Evolutionary conservation across 1,140 invertebrate genomes (phyloP).

Genomic region (Trichoplusia ni): DNA sequence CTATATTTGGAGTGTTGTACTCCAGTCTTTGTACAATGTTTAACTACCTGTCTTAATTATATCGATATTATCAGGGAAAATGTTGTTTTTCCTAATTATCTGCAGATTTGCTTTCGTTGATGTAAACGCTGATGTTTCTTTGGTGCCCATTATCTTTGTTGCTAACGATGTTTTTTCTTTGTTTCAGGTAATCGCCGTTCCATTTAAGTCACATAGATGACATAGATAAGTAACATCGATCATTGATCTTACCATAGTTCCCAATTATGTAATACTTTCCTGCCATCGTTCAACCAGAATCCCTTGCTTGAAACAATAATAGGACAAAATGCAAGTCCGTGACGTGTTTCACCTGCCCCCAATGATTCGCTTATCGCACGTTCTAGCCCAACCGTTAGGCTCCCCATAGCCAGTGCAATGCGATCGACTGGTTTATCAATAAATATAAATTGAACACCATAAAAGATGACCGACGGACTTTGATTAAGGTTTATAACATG

Average conservation of each 20-base stretch:
- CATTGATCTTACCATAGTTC: too few species aligned
- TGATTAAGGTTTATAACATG: constrained; percentile 24
- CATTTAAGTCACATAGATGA: background rate
- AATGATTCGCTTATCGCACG: constrained; percentile 18
- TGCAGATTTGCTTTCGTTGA: too few species aligned
- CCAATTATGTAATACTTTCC: too few species aligned
- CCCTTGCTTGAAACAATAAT: background rate
- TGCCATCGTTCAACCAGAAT: background rate
- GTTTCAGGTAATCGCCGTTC: background rate
- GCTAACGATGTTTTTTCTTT: background rate
- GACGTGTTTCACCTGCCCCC: background rate
- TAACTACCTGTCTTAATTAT: too few species aligned
- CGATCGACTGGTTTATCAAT: constrained; percentile 18
- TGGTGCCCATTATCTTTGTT: too few species aligned
- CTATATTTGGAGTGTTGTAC: background rate
- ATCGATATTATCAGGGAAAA: too few species aligned
- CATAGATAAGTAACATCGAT: too few species aligned
- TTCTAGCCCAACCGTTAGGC: constrained; percentile 1
- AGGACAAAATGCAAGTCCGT: constrained; percentile 1
- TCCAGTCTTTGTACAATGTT: background rate
- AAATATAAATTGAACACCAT: constrained; percentile 21
- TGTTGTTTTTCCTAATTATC: too few species aligned
- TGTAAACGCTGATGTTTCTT: too few species aligned
- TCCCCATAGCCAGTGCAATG: background rate
- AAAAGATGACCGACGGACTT: background rate